Evolutionary conservation across 2,113 vertebrate genomes (phyloP).

Genomic region (Leucoraja erinaceus): DNA sequence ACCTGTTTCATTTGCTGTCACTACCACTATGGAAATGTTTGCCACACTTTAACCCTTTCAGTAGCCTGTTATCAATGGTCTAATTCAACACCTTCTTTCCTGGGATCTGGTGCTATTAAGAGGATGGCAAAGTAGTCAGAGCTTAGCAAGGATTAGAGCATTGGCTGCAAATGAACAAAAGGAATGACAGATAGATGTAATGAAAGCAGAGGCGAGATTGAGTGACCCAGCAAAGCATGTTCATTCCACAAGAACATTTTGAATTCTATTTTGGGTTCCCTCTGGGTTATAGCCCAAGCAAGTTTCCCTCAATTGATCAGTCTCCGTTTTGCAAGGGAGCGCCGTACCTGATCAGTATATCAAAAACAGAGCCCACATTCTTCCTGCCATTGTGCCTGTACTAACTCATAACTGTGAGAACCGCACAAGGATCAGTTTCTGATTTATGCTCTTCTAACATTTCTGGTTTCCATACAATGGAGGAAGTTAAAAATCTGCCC

Average conservation of each 20-base stretch:
- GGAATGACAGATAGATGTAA: too few relatives aligned
- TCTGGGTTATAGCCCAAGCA: too few relatives aligned
- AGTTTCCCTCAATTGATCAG: too few relatives aligned
- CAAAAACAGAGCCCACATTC: not conserved
- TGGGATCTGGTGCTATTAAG: too few relatives aligned
- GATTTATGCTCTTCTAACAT: not conserved
- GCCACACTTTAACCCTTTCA: not conserved
- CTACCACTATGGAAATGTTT: not conserved
- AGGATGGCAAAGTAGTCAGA: too few relatives aligned
- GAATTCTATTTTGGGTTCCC: too few relatives aligned
- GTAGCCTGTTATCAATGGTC: not conserved
- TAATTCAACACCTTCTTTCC: not conserved
- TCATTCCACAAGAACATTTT: too few relatives aligned
- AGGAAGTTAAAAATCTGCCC: not conserved
- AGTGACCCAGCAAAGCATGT: too few relatives aligned
- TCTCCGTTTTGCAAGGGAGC: too few relatives aligned
- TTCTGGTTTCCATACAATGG: not conserved
- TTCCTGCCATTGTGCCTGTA: not conserved
- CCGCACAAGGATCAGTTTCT: not conserved
- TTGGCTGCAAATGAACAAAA: too few relatives aligned
- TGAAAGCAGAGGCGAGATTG: too few relatives aligned
- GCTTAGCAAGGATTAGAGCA: too few relatives aligned
- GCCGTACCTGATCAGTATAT: not conserved
- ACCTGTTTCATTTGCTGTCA: not conserved
- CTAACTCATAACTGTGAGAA: not conserved